Evolutionary conservation across 2,797 vertebrate genomes (phyloP).

Genomic region (Pampus argenteus): DNA sequence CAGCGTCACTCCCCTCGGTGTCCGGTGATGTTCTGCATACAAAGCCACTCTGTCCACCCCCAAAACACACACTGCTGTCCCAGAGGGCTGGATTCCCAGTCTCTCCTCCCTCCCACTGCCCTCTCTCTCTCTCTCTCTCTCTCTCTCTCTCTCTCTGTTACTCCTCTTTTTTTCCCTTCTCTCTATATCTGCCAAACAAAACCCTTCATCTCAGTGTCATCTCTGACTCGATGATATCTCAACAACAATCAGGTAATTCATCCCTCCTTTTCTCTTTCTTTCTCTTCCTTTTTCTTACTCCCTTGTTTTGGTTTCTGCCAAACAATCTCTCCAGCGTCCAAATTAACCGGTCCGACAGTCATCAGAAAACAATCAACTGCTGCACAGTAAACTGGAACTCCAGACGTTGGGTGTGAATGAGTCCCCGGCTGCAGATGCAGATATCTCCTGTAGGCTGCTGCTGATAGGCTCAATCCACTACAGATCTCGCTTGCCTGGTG

Average conservation of each 20-base stretch:
- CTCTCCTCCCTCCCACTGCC: conserved; percentile 72
- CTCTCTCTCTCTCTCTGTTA: conserved; percentile 31
- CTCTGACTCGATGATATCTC: conserved; percentile 42
- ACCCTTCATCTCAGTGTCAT: conserved; percentile 60
- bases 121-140: conserved; percentile 36
- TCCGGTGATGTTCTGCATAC: conserved; percentile 75
- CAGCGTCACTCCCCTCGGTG: conserved; percentile 67
- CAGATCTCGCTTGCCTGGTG: conserved; percentile 15
- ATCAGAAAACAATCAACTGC: conserved; percentile 37
- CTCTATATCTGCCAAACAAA: conserved; percentile 54
- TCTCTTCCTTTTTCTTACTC: conserved; percentile 33
- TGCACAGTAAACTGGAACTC: conserved; percentile 14
- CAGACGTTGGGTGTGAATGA: not conserved
- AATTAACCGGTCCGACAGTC: conserved; percentile 40
- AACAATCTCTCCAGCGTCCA: conserved; percentile 20
- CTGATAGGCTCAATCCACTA: conserved; percentile 24
- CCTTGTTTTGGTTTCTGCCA: conserved; percentile 26
- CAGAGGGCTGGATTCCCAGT: conserved; percentile 74
- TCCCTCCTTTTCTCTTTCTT: conserved; percentile 13
- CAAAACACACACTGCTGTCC: conserved; percentile 67
- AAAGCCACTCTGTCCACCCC: conserved; percentile 76
- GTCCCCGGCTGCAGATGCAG: conserved; percentile 17
- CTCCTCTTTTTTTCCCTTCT: conserved; percentile 26
- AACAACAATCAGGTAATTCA: conserved; percentile 27
- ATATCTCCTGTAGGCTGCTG: conserved; percentile 19